Conservation (phyloP, 2,797 vertebrate species). For the Clarias platycephalus region DNA sequence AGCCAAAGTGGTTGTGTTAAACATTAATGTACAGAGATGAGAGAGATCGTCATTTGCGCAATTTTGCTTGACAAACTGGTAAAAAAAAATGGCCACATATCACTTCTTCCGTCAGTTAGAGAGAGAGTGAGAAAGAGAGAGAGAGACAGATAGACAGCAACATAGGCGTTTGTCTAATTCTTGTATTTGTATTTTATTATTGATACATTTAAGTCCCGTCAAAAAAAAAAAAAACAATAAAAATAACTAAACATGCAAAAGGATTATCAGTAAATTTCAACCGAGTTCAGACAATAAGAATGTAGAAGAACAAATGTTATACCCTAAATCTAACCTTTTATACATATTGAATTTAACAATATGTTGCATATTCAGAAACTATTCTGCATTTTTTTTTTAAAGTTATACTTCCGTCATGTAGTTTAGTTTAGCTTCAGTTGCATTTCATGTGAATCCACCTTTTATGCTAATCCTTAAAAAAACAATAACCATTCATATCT, state of each 20-base stretch:
- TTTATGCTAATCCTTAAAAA: neutral
- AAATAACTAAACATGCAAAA: neutral
- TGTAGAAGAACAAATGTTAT: neutral
- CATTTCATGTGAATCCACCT: neutral
- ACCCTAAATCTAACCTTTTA: neutral
- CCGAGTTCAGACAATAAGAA: neutral
- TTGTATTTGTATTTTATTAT: neutral
- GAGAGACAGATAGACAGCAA: no score
- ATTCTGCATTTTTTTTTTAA: neutral
- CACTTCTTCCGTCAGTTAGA: neutral
- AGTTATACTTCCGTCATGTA: neutral
- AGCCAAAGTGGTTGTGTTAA: conserved; percentile 65
- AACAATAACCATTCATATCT: conserved; percentile 10
- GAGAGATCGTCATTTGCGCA: conserved; percentile 67
- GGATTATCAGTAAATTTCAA: neutral
- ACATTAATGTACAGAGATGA: conserved; percentile 64
- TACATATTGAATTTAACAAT: neutral
- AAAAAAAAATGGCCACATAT: conserved; percentile 65
- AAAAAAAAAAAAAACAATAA: neutral
- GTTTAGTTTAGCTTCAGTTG: neutral
- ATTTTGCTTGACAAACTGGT: conserved; percentile 66
- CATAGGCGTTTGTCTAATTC: neutral
- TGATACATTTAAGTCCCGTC: no score
- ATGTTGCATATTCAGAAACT: neutral
- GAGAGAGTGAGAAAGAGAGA: neutral